Evolutionary conservation across 2,888 invertebrate genomes (phyloP).

Genomic region (Megalurothrips usitatus): DNA sequence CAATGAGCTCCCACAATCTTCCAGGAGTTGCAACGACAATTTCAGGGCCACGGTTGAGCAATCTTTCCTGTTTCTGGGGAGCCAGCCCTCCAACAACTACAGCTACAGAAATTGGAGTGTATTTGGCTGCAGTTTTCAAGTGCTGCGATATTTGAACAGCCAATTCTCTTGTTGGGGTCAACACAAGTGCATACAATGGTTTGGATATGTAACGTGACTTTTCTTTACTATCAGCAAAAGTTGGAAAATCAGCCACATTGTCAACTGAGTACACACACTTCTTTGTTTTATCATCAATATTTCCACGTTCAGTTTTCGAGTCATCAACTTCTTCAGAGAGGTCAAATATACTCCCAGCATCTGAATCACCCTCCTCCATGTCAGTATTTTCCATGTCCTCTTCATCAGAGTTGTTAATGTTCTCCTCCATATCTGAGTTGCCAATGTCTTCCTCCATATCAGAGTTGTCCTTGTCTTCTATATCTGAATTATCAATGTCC

Average conservation of each 20-base stretch:
- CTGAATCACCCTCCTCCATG: slow-evolving; percentile 35
- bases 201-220: not conserved
- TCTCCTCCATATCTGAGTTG: slow-evolving; percentile 17
- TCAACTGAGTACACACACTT: slow-evolving; percentile 53
- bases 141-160: slow-evolving; percentile 92
- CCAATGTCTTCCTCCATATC: too few relatives aligned
- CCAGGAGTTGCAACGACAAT: slow-evolving; percentile 97
- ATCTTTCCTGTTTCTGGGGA: slow-evolving; percentile 84
- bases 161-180: slow-evolving; percentile 94
- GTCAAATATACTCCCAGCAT: slow-evolving; percentile 20
- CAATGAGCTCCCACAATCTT: slow-evolving; percentile 88
- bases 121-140: slow-evolving; percentile 70
- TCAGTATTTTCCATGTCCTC: slow-evolving; percentile 32
- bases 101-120: slow-evolving; percentile 70
- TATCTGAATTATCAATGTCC: too few relatives aligned
- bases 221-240: not conserved
- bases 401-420: too few relatives aligned
- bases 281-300: slow-evolving; percentile 40
- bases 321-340: slow-evolving; percentile 36
- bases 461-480: too few relatives aligned
- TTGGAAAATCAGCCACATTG: slow-evolving; percentile 43
- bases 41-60: slow-evolving; percentile 78
- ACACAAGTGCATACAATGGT: slow-evolving; percentile 70
- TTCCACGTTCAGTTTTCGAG: slow-evolving; percentile 50
- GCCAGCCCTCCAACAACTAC: slow-evolving; percentile 93